phyloP scores from a whole-genome alignment of 2,888 invertebrate species.

The Leptinotarsa rubiginosa region DNA sequence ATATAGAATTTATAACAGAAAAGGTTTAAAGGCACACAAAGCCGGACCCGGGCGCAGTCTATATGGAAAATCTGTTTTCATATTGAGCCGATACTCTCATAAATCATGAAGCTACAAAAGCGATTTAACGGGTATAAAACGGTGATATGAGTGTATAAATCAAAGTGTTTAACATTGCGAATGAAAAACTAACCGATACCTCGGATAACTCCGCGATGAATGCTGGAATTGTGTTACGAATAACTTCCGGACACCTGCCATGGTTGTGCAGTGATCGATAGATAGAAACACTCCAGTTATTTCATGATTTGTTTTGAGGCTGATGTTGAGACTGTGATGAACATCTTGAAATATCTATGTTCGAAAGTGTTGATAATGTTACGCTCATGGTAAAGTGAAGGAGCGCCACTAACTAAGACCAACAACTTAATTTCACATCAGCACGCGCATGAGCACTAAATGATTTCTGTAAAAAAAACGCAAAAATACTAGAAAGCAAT shows the following conservation, averaged over 20 bases:
- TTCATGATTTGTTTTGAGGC: too few species aligned
- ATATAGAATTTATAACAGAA: constrained; percentile 35
- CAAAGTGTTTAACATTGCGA: constrained; percentile 61
- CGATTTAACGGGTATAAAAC: constrained; percentile 60
- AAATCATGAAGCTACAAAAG: constrained; percentile 59
- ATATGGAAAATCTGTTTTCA: constrained; percentile 51
- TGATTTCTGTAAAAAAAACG: too few species aligned
- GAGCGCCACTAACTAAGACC: too few species aligned
- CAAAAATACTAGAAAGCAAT: too few species aligned
- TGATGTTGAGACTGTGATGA: too few species aligned
- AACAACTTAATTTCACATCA: too few species aligned
- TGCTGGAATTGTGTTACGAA: constrained; percentile 7
- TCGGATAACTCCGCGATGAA: constrained; percentile 24
- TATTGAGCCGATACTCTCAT: constrained; percentile 56
- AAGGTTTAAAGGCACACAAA: constrained; percentile 33
- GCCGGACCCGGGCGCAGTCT: constrained; percentile 24
- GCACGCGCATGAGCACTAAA: too few species aligned
- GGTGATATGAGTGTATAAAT: constrained; percentile 58
- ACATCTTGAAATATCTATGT: too few species aligned
- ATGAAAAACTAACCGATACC: constrained; percentile 55
- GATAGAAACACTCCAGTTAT: neutral
- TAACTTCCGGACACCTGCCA: constrained; percentile 11
- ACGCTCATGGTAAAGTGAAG: too few species aligned
- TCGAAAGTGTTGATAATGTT: too few species aligned
- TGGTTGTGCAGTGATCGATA: neutral